These are phyloP conservation scores for Tipula helvola DNA, from an alignment of 2,888 invertebrate genomes.

Conservation along the genomic window DNA sequence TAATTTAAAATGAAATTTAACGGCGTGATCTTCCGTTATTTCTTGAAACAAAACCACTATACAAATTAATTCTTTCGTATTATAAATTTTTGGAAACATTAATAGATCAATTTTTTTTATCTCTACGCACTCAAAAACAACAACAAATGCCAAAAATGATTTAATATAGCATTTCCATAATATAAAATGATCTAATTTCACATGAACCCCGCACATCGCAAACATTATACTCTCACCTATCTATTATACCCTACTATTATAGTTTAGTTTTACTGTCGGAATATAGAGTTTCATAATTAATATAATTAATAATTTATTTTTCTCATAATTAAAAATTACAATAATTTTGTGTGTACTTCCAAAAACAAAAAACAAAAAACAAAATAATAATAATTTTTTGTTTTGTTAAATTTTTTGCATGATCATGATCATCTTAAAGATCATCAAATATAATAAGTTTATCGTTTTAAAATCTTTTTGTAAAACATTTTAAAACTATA, in stretches of 20 bases:
- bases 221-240: background rate
- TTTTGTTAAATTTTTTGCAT: background rate
- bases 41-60: background rate
- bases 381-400: background rate
- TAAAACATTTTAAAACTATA: background rate
- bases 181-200: background rate
- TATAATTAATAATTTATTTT: background rate
- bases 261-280: background rate
- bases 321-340: conserved; percentile 4
- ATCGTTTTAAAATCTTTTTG: background rate
- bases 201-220: background rate
- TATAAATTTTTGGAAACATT: background rate
- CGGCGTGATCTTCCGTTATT: background rate
- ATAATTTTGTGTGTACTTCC: background rate
- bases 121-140: background rate
- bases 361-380: background rate
- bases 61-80: background rate
- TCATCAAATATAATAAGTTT: background rate
- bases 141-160: background rate
- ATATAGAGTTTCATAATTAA: background rate
- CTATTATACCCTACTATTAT: background rate
- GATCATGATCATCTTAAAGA: background rate
- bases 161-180: background rate
- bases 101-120: background rate
- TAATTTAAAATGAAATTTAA: background rate